Conservation (phyloP, 1,140 invertebrate species). For the Drosophila fuyamai region DNA sequence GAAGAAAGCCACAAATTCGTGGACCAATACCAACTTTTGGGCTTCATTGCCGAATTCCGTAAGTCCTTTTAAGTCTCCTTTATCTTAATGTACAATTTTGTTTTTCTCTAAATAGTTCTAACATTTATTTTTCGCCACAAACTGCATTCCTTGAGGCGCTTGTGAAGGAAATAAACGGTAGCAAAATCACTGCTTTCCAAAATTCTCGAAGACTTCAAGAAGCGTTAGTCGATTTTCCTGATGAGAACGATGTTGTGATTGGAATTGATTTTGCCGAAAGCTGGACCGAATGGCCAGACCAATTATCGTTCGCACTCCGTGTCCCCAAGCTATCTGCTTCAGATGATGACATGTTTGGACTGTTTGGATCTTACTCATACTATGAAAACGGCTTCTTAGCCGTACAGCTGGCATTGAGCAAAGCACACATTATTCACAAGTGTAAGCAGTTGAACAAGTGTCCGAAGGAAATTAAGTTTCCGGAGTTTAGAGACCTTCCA, state of each 20-base stretch:
- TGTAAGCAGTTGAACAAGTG: not conserved
- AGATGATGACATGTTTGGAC: not conserved
- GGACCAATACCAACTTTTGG: not conserved
- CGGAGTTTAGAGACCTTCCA: not conserved
- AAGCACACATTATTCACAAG: not conserved
- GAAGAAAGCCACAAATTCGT: not conserved
- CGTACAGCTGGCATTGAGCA: constrained; percentile 4
- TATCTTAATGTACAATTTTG: too few relatives aligned
- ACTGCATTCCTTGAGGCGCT: not conserved
- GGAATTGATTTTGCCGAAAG: constrained; percentile 14
- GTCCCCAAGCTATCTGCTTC: not conserved
- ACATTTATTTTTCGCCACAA: not conserved
- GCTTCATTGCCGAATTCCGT: not conserved
- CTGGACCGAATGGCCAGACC: constrained; percentile 6
- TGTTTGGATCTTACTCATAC: not conserved
- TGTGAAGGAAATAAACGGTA: not conserved
- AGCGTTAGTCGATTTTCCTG: not conserved
- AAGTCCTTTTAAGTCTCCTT: not conserved
- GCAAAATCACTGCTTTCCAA: not conserved
- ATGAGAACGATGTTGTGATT: not conserved
- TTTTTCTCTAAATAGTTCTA: not conserved
- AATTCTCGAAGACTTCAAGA: not conserved
- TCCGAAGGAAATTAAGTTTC: not conserved
- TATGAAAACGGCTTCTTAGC: not conserved
- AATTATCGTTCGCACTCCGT: not conserved